These are phyloP conservation scores for Mythimna ferrago DNA, from an alignment of 2,888 invertebrate species.

Conservation along the genomic window DNA sequence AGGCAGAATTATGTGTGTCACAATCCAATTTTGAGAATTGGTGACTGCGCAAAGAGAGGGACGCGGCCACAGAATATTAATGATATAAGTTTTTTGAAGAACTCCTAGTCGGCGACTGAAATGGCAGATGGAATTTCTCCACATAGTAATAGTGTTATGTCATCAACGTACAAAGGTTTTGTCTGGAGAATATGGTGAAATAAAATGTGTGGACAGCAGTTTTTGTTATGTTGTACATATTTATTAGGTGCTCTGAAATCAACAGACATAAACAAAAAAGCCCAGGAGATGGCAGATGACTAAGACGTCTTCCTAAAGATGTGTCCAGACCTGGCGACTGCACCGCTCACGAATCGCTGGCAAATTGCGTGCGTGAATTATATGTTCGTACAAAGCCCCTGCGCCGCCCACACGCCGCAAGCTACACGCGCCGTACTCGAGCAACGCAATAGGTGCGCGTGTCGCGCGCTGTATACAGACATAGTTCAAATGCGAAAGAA, in stretches of 20 bases:
- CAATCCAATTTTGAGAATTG: slow-evolving; percentile 62
- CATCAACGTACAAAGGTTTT: slow-evolving; percentile 26
- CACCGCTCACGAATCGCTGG: too few relatives aligned
- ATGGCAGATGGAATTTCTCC: slow-evolving; percentile 21
- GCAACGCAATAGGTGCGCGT: too few relatives aligned
- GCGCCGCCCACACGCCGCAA: too few relatives aligned
- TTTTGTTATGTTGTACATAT: background rate
- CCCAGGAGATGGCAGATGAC: too few relatives aligned
- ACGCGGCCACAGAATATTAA: slow-evolving; percentile 59
- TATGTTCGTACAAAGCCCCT: too few relatives aligned
- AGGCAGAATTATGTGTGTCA: slow-evolving; percentile 58
- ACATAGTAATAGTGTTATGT: slow-evolving; percentile 39
- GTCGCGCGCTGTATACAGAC: too few relatives aligned
- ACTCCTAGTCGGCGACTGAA: slow-evolving; percentile 37
- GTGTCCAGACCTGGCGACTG: too few relatives aligned
- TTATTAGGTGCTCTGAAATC: background rate
- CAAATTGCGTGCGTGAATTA: too few relatives aligned
- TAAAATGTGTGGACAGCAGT: background rate
- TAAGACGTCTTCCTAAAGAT: too few relatives aligned
- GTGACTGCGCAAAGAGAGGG: slow-evolving; percentile 54
- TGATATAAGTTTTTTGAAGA: slow-evolving; percentile 55
- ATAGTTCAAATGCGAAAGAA: too few relatives aligned
- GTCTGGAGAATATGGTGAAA: slow-evolving; percentile 12
- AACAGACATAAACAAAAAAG: too few relatives aligned
- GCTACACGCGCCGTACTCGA: too few relatives aligned